These are phyloP conservation scores for Neotoma lepida DNA, from an alignment of 2,113 vertebrate genomes.

Conservation along the genomic window DNA sequence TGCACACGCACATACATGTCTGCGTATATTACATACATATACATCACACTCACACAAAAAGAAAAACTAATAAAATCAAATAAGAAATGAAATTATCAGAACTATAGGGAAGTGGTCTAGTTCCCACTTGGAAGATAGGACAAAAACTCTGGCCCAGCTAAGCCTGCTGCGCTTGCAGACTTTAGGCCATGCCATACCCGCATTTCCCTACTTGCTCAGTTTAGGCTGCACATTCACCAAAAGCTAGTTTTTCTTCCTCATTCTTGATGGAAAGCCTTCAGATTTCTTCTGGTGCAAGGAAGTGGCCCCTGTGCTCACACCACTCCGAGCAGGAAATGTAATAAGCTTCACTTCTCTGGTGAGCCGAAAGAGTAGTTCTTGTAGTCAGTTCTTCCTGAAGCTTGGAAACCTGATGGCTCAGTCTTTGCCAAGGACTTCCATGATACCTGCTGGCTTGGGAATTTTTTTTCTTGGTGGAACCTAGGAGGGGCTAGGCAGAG, in stretches of 20 bases:
- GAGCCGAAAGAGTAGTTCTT: not conserved
- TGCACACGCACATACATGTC: not conserved
- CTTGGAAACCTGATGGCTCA: conserved; percentile 14
- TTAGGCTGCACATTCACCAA: conserved; percentile 52
- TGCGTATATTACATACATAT: not conserved
- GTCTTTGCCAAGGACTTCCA: not conserved
- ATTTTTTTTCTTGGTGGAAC: not conserved
- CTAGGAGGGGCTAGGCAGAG: not conserved
- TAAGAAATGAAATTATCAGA: not conserved
- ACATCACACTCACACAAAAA: not conserved
- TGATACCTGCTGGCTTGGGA: not conserved
- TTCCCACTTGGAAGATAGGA: not conserved
- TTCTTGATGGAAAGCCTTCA: conserved; percentile 77
- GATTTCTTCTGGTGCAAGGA: conserved; percentile 68
- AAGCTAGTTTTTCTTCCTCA: conserved; percentile 77
- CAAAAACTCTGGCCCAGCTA: not conserved
- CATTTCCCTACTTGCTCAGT: not conserved
- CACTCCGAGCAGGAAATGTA: conserved; percentile 63
- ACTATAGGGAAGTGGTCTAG: not conserved
- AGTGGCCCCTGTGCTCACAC: conserved; percentile 51
- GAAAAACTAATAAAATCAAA: not conserved
- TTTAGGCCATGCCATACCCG: not conserved
- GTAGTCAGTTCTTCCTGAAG: conserved; percentile 31
- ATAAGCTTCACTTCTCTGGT: conserved; percentile 63
- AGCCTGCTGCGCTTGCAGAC: rapidly evolving